phyloP scores from a whole-genome alignment of 2,888 invertebrate genomes.

The Callyntrura sp. region DNA sequence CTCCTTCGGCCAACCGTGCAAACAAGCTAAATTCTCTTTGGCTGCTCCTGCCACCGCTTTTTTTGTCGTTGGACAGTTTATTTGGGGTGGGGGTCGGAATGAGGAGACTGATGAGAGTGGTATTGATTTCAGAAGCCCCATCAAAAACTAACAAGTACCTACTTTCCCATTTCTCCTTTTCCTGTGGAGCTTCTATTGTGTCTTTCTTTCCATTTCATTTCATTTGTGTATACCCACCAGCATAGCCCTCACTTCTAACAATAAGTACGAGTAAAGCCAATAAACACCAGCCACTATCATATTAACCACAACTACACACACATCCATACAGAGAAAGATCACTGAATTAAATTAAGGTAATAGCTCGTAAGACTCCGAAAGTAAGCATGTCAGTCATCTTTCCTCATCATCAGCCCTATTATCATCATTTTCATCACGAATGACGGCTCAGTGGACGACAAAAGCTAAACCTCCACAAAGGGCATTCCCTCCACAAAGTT shows the following conservation, averaged over 20 bases:
- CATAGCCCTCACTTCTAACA: not conserved
- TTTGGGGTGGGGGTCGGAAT: no score
- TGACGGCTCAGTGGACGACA: no score
- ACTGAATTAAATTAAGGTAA: no score
- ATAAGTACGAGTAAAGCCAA: not conserved
- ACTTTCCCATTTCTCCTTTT: no score
- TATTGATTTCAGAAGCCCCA: conserved; percentile 60
- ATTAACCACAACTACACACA: not conserved
- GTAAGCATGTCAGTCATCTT: not conserved
- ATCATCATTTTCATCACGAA: not conserved
- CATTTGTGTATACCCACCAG: not conserved
- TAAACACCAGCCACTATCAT: not conserved
- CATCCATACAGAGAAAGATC: not conserved
- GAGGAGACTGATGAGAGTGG: not conserved
- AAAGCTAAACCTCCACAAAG: no score
- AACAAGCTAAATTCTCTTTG: not conserved
- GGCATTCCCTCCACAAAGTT: not conserved
- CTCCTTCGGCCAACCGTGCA: no score
- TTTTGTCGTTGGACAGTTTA: no score
- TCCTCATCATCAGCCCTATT: not conserved
- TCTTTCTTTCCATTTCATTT: not conserved
- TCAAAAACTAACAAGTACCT: not conserved
- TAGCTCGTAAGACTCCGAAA: not conserved
- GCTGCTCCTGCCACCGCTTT: no score
- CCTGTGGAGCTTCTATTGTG: not conserved